phyloP scores from a whole-genome alignment of 2,888 invertebrate genomes.

The Perizoma affinitatum region DNA sequence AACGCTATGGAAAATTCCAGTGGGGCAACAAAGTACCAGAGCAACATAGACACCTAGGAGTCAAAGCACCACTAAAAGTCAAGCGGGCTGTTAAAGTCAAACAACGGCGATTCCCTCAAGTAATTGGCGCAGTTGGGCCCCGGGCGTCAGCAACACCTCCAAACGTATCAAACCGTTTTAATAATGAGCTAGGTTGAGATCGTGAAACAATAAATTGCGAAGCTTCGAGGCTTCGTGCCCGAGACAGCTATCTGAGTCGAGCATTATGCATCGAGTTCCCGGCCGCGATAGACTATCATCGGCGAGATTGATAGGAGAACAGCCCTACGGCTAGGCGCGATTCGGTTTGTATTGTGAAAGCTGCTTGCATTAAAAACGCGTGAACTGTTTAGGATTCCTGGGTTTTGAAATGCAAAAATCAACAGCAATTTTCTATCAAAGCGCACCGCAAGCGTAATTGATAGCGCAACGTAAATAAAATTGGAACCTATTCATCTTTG shows the following conservation, averaged over 20 bases:
- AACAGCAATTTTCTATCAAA: slow-evolving; percentile 18
- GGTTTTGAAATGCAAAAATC: slow-evolving; percentile 15
- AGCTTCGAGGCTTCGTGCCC: slow-evolving; percentile 83
- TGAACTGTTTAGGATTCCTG: slow-evolving; percentile 39
- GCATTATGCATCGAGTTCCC: slow-evolving; percentile 80
- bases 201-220: slow-evolving; percentile 85
- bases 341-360: slow-evolving; percentile 67
- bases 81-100: slow-evolving; percentile 72
- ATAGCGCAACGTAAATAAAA: neutral
- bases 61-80: slow-evolving; percentile 64
- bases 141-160: slow-evolving; percentile 81
- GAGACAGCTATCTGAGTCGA: slow-evolving; percentile 81
- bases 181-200: slow-evolving; percentile 82
- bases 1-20: slow-evolving; percentile 12
- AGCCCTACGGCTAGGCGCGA: slow-evolving; percentile 74
- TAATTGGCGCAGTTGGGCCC: slow-evolving; percentile 78
- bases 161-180: slow-evolving; percentile 83
- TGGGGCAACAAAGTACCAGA: slow-evolving; percentile 42
- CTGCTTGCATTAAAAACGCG: slow-evolving; percentile 58
- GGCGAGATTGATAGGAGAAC: slow-evolving; percentile 82
- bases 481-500: too few species aligned
- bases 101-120: slow-evolving; percentile 64
- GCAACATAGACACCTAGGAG: slow-evolving; percentile 47
- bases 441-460: slow-evolving; percentile 10
- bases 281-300: slow-evolving; percentile 80